These are phyloP conservation scores for Drosophila lacicola DNA, from an alignment of 2,888 invertebrate species.

Conservation along the genomic window DNA sequence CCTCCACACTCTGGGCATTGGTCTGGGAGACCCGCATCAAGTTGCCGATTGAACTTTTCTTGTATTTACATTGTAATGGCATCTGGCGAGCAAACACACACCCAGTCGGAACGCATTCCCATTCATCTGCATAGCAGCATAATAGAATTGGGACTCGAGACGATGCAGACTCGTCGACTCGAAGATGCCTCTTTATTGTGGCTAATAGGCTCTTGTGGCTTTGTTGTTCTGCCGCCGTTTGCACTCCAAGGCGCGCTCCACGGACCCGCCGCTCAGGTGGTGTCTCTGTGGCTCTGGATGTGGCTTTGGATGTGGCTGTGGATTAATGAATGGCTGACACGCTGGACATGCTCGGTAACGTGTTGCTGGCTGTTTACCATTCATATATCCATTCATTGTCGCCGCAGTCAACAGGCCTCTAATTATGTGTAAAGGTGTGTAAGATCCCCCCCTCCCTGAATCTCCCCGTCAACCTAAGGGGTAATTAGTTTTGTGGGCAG, in stretches of 20 bases:
- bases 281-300: constrained; percentile 20
- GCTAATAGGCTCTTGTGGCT: constrained; percentile 76
- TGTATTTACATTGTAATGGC: constrained; percentile 81
- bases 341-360: constrained; percentile 46
- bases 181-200: constrained; percentile 74
- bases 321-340: constrained; percentile 72
- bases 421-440: constrained; percentile 78
- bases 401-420: constrained; percentile 72
- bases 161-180: constrained; percentile 1
- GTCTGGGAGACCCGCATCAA: constrained; percentile 61
- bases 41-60: constrained; percentile 76
- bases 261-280: constrained; percentile 33
- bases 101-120: constrained; percentile 15
- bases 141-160: constrained; percentile 68
- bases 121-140: constrained; percentile 76
- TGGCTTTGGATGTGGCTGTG: constrained; percentile 40
- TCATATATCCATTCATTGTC: constrained; percentile 65
- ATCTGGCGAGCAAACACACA: constrained; percentile 73
- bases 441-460: neutral
- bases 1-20: neutral
- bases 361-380: constrained; percentile 53
- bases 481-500: constrained; percentile 63
- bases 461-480: constrained; percentile 15
- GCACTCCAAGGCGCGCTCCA: constrained; percentile 57
- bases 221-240: constrained; percentile 75